These are phyloP conservation scores for Tenodera sinensis DNA, from an alignment of 2,888 invertebrate species.

Conservation along the genomic window DNA sequence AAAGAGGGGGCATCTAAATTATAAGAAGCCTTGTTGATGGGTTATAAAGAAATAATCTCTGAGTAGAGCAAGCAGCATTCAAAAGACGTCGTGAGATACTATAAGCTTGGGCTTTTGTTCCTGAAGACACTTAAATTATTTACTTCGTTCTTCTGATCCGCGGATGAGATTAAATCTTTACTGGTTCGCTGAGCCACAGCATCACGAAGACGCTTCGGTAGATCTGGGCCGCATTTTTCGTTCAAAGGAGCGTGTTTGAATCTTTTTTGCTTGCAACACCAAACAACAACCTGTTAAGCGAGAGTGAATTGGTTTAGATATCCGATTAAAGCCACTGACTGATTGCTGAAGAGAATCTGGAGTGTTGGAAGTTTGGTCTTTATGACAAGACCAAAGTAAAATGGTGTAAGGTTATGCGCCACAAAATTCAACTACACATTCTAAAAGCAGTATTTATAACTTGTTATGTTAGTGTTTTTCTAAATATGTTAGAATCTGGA, in stretches of 20 bases:
- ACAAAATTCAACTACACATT: no score
- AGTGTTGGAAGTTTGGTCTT: no score
- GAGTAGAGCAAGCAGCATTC: not conserved
- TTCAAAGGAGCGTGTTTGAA: not conserved
- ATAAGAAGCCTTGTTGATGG: not conserved
- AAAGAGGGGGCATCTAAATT: not conserved
- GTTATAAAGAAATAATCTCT: not conserved
- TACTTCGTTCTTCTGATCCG: not conserved
- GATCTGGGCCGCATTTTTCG: not conserved
- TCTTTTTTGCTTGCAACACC: not conserved
- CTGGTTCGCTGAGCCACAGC: not conserved
- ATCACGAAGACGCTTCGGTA: not conserved
- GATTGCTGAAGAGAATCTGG: not conserved
- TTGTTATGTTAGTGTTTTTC: no score
- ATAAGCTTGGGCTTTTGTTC: not conserved
- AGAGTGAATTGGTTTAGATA: not conserved
- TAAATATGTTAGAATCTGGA: no score
- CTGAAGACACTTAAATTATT: not conserved
- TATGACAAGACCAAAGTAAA: no score
- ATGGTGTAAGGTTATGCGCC: no score
- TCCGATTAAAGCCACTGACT: not conserved
- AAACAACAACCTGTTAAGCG: not conserved
- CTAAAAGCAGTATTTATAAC: no score
- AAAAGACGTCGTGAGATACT: not conserved
- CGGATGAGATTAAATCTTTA: not conserved